These are phyloP conservation scores for Podarcis siculus DNA, from an alignment of 2,797 vertebrate genomes.

Conservation along the genomic window DNA sequence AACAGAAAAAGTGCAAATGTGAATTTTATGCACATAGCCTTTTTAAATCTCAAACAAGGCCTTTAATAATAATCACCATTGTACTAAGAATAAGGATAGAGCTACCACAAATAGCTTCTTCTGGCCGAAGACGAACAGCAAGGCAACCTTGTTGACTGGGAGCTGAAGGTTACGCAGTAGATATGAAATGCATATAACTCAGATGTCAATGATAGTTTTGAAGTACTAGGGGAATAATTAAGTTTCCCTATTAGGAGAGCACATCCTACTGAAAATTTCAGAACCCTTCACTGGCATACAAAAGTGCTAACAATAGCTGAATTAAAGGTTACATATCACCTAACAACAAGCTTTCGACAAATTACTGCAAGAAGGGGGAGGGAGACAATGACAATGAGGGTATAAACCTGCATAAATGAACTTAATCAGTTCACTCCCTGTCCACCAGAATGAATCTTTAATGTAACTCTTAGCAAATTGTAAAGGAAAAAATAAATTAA, in stretches of 20 bases:
- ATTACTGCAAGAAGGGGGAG: slow-evolving; percentile 78
- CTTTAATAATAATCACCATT: slow-evolving; percentile 23
- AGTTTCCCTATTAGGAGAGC: slow-evolving; percentile 61
- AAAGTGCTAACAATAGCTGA: slow-evolving; percentile 92
- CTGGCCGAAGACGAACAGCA: slow-evolving; percentile 22
- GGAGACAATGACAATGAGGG: slow-evolving; percentile 64
- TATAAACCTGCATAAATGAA: slow-evolving; percentile 64
- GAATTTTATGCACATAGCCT: slow-evolving; percentile 9
- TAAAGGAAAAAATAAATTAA: neutral
- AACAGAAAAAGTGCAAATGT: slow-evolving; percentile 9
- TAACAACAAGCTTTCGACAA: slow-evolving; percentile 86
- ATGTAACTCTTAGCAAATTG: neutral
- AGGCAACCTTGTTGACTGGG: slow-evolving; percentile 49
- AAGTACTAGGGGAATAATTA: slow-evolving; percentile 74
- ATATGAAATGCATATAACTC: slow-evolving; percentile 61
- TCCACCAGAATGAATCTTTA: slow-evolving; percentile 15
- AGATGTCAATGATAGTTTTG: slow-evolving; percentile 58
- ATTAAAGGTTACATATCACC: slow-evolving; percentile 92
- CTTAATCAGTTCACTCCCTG: slow-evolving; percentile 29
- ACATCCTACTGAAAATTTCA: slow-evolving; percentile 69
- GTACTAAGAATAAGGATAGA: slow-evolving; percentile 45
- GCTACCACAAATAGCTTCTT: neutral
- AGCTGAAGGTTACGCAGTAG: slow-evolving; percentile 63
- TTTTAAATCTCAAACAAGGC: neutral
- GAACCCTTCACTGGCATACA: slow-evolving; percentile 77